Evolutionary conservation across 2,113 vertebrate genomes (phyloP), one percentile per base, ranked within the genome.

Genomic region (Pyxicephalus adspersus): DNA sequence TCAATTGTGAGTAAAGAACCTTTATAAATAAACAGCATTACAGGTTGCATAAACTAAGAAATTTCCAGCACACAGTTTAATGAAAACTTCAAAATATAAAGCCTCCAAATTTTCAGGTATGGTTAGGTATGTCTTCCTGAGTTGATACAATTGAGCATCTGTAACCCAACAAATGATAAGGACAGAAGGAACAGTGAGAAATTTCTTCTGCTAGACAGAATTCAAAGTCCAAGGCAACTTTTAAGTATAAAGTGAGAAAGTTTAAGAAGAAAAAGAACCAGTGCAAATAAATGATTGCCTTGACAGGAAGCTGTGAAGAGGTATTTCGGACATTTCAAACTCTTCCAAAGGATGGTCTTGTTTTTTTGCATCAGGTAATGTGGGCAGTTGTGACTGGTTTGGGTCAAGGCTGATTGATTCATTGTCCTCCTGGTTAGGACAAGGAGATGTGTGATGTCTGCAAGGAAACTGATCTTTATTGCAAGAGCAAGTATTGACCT

Each of bases 251-350:
- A 28, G 20, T 65, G 19, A 31, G 16, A 19, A 65, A 65, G 38
- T 9, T 81, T 51, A 73, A 28, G 79, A 70, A 4, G 68, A 22
- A 2, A 74, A 8, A 1, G 68, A 11, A 34, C 52, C 29, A 20
- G 71, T 66, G 66, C 80, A 82, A 58, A 82, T 38, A 11, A 64
- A 18, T 22, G 80, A 75, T 19, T 70, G 71, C 28, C 70, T 26
- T 58, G 67, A 52, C 28, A 82, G 17, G 22, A 75, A 75, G 31
- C 64, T 52, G 18, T 70, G 20, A 64, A 82, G 70, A 17, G 70
- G 34, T 52, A 74, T 45, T n/a, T 82, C 68, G 34, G 52, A 28
- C 70, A 75, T 58, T n/a, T 61, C 58, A n/a, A 82, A 82, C 13
- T 51, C 45, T 25, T 61, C 50, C 68, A 81, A 15, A 54, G 79